Conservation (phyloP, 2,113 vertebrate species). For the Alouatta palliata region DNA sequence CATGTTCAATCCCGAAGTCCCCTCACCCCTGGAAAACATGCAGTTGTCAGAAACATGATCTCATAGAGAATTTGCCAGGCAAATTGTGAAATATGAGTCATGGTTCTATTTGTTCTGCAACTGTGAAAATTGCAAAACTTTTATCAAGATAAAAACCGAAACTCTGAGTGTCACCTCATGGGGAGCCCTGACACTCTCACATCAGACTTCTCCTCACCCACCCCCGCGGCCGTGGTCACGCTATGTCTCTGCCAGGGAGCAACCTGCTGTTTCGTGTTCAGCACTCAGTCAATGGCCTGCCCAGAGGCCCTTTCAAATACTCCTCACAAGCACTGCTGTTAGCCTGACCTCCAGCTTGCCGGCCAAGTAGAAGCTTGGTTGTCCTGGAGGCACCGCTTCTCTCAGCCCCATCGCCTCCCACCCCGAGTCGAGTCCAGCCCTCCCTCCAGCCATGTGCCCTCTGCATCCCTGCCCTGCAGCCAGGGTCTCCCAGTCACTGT, state of each 20-base stretch:
- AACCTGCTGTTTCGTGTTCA: not conserved
- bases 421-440: not conserved
- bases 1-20: not conserved
- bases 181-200: conserved; percentile 38
- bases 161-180: conserved; percentile 25
- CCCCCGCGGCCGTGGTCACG: conserved; percentile 38
- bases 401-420: not conserved
- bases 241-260: not conserved
- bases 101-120: conserved; percentile 19
- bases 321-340: not conserved
- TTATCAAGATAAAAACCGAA: conserved; percentile 72
- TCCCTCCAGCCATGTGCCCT: not conserved
- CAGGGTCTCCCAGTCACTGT: not conserved
- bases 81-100: conserved; percentile 67
- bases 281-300: not conserved
- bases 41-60: not conserved
- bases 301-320: not conserved
- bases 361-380: too few relatives aligned
- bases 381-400: not conserved
- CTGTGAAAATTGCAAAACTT: conserved; percentile 57
- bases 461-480: not conserved
- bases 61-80: not conserved
- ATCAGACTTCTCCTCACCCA: not conserved
- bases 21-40: not conserved
- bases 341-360: not conserved